These are phyloP conservation scores for Acanthurus tractus DNA, from an alignment of 2,797 vertebrate species.

Conservation along the genomic window DNA sequence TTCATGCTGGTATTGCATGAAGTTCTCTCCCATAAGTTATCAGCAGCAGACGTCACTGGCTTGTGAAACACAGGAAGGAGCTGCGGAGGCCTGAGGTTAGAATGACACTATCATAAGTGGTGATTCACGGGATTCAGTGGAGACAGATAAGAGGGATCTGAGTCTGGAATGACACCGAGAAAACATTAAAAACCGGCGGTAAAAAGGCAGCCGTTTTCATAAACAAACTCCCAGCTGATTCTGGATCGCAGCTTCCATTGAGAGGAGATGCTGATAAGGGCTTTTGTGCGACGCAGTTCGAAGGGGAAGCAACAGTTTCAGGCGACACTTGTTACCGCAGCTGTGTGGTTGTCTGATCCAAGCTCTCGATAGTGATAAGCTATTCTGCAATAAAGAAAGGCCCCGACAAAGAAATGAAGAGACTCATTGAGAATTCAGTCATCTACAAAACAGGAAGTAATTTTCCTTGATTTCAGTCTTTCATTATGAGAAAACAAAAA, in stretches of 20 bases:
- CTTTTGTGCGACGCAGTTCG: constrained; percentile 36
- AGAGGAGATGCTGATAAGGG: constrained; percentile 31
- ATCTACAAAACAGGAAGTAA: constrained; percentile 87
- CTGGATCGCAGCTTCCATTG: constrained; percentile 25
- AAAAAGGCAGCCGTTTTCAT: constrained; percentile 1
- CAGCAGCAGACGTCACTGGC: constrained; percentile 1
- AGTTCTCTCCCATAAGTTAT: constrained; percentile 1
- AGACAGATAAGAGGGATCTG: background rate
- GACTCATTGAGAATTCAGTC: constrained; percentile 81
- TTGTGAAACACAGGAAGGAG: background rate
- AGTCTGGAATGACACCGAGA: constrained; percentile 9
- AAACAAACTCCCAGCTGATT: constrained; percentile 41
- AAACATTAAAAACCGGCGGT: background rate
- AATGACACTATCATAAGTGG: background rate
- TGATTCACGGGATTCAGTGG: constrained; percentile 8
- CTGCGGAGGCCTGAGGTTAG: background rate
- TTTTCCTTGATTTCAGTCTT: constrained; percentile 75
- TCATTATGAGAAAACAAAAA: constrained; percentile 18
- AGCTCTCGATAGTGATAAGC: constrained; percentile 53
- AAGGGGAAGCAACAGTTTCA: constrained; percentile 60
- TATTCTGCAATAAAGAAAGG: constrained; percentile 48
- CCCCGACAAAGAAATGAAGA: constrained; percentile 45
- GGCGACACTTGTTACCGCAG: constrained; percentile 67
- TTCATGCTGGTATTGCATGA: constrained; percentile 14
- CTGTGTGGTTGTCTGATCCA: constrained; percentile 66